Percentiles rank a stretch among this genome's conserved stretches.
These are phyloP conservation scores for Peromyscus melanophrys DNA, from an alignment of 2,797 vertebrate species.

Conservation along the genomic window DNA sequence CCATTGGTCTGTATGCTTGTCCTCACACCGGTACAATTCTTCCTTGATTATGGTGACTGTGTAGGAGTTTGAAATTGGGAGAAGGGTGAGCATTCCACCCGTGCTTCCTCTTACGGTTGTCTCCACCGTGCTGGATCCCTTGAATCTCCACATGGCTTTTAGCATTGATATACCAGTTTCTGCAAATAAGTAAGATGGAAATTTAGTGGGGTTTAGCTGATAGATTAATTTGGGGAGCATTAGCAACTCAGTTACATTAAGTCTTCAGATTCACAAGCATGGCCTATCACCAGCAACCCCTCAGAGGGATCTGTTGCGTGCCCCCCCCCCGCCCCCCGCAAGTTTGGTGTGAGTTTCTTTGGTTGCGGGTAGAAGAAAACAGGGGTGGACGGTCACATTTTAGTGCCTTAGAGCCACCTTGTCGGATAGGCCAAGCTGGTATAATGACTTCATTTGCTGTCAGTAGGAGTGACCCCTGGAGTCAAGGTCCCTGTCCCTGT, in stretches of 20 bases:
- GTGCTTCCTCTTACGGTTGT: neutral
- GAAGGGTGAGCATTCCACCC: neutral
- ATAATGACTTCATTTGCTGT: neutral
- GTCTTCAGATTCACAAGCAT: constrained; percentile 28
- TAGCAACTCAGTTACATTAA: neutral
- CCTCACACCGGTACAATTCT: neutral
- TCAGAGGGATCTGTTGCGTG: neutral
- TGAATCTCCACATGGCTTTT: constrained; percentile 42
- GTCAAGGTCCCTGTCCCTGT: neutral
- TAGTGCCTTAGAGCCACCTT: constrained; percentile 20
- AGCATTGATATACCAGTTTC: neutral
- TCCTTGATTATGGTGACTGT: neutral
- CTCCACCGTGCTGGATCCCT: neutral
- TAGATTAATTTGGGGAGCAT: neutral
- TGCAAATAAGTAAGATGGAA: neutral
- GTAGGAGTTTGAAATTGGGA: constrained; percentile 50
- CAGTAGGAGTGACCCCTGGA: neutral
- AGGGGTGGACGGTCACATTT: neutral
- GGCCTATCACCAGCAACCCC: neutral
- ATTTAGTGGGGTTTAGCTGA: neutral
- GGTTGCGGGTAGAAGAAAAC: neutral
- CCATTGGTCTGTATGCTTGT: neutral
- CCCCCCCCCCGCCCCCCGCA: neutral
- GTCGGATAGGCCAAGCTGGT: neutral
- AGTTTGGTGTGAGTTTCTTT: constrained; percentile 27